Evolutionary conservation across 64 coral and sea anemone species (phyloP).

Genomic region (Stichodactyla mertensii): DNA sequence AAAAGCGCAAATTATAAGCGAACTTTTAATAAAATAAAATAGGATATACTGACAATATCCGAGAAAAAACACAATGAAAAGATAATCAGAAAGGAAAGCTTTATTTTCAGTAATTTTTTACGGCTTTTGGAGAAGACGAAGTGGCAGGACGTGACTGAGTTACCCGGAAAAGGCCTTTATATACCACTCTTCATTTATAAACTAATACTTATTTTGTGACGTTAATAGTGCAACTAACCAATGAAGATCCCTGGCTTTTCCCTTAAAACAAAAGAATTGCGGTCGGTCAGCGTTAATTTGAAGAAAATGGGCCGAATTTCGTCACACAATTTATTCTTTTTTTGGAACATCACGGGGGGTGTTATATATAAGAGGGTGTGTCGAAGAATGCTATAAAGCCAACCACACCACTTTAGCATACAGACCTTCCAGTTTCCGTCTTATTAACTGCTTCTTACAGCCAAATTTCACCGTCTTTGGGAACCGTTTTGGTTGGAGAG

Average conservation of each 20-base stretch:
- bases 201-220: not conserved
- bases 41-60: too few species aligned
- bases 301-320: conserved; percentile 1
- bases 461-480: not conserved
- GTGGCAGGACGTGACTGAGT: too few species aligned
- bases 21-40: too few species aligned
- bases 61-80: too few species aligned
- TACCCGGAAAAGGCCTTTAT: not conserved
- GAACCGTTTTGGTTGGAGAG: not conserved
- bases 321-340: conserved; percentile 39
- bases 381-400: conserved; percentile 41
- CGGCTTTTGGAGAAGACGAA: too few species aligned
- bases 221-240: not conserved
- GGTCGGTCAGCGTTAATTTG: conserved; percentile 8
- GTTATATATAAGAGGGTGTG: conserved; percentile 61
- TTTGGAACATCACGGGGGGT: conserved; percentile 72
- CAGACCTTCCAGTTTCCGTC: conserved; percentile 14
- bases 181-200: not conserved
- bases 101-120: too few species aligned
- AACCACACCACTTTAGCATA: not conserved
- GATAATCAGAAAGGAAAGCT: too few species aligned
- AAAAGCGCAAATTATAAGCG: too few species aligned
- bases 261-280: not conserved
- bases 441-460: not conserved
- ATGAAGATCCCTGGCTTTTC: not conserved